These are phyloP conservation scores for Herpailurus yagouaroundi DNA, from an alignment of 2,113 vertebrate genomes.

Conservation along the genomic window DNA sequence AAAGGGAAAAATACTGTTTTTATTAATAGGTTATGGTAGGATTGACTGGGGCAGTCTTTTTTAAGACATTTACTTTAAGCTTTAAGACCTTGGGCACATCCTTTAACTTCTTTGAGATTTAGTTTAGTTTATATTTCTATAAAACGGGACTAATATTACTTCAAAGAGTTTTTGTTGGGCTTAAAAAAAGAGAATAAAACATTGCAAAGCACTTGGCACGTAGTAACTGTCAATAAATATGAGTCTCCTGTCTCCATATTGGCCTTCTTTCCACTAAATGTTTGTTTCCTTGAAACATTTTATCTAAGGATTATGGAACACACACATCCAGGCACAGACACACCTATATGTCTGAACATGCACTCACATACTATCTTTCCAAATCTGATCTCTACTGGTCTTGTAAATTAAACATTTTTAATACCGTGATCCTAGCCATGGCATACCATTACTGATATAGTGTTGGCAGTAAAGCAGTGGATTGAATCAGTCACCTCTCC, in stretches of 20 bases:
- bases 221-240: background rate
- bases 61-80: background rate
- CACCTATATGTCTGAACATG: background rate
- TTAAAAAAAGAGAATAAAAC: background rate
- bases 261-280: background rate
- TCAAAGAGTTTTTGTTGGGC: slow-evolving; percentile 5
- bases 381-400: background rate
- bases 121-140: background rate
- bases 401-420: background rate
- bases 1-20: background rate
- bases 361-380: background rate
- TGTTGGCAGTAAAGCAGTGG: background rate
- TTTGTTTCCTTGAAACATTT: background rate
- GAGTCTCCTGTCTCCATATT: background rate
- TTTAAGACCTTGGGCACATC: background rate
- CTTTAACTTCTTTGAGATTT: background rate
- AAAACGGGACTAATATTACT: background rate
- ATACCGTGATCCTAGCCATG: background rate
- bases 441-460: background rate
- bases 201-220: background rate
- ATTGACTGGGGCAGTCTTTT: background rate
- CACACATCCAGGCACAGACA: too few relatives aligned
- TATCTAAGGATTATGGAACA: background rate
- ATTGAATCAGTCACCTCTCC: background rate
- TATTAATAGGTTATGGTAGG: background rate